Base-by-base conservation (phyloP, 2,888 invertebrate genomes). In the Aromia moschata region DNA sequence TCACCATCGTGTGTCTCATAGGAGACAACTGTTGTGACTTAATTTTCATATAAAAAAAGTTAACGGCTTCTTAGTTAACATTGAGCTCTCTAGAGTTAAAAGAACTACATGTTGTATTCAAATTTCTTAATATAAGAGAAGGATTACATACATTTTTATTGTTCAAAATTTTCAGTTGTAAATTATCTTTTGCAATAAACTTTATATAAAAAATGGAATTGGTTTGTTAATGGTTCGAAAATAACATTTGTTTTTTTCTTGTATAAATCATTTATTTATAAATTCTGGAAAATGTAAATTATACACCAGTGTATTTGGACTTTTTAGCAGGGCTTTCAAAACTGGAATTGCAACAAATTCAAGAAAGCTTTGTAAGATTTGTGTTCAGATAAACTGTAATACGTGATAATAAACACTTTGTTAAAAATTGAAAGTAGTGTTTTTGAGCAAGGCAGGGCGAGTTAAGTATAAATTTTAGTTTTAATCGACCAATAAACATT, bases 181-280 rank as follows among this genome's bases (percentile, higher is more conserved):
- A 68, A 70, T 67, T 61, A 62, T 68, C 68, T 71, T 71, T 72
- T 73, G 69, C 73, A 73, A 73, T 73, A 73, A 73, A 73, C 65
- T 71, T 67, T 70, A 68, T 70, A 65, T 60, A 64, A 69, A 70
- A 70, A 62, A 17, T 51, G 53, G 53, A 15, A 16, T 20, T 16
- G 38, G 14, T 52, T 52, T 52, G 25, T 40, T 40, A 40, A 40
- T 40, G 10, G 4, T 15, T 17, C 17, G 40, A 9, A 2, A n/a
- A 15, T 2, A 16, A 7, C 7, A 43, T 33, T 2, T 20, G 7
- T 16, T 17, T 41, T 41, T 41, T 10, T 18, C 18, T n/a, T 11
- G 41, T 41, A 17, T 33, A 5, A 41, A 9, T 41, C 18, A 33
- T 10, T 11, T 33, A n/a, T 33, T 2, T 5, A n/a, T 10, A 7